Conservation (phyloP, 2,888 invertebrate species). For the Drosophila borborema region DNA sequence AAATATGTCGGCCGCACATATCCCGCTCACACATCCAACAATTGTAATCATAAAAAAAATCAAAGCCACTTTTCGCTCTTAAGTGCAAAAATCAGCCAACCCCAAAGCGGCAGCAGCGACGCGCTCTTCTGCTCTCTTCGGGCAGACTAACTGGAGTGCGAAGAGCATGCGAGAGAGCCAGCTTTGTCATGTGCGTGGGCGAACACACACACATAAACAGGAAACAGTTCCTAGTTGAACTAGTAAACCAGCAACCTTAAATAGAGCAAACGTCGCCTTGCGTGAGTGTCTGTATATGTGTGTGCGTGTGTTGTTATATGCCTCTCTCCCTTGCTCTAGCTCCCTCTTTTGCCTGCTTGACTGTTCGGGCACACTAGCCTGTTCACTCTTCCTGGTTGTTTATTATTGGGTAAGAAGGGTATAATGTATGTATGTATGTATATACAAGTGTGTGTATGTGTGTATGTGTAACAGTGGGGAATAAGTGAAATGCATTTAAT, state of each 20-base stretch:
- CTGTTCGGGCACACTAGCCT: constrained; percentile 9
- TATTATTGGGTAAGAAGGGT: constrained; percentile 33
- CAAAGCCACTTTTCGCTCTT: constrained; percentile 74
- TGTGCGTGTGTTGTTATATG: constrained; percentile 42
- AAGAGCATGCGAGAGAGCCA: constrained; percentile 12
- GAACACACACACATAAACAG: constrained; percentile 37
- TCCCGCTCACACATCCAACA: constrained; percentile 26
- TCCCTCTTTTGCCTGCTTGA: constrained; percentile 7
- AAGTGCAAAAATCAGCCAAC: constrained; percentile 70
- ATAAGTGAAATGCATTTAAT: constrained; percentile 8
- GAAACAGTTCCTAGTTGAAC: constrained; percentile 65
- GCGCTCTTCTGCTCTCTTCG: constrained; percentile 30
- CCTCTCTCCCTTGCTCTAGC: constrained; percentile 30
- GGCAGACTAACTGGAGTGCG: constrained; percentile 3
- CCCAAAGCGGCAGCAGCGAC: constrained; percentile 40
- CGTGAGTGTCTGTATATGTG: background rate
- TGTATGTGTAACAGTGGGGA: constrained; percentile 3
- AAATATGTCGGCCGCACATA: constrained; percentile 57
- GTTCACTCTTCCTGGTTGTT: constrained; percentile 34
- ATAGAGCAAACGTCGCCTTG: constrained; percentile 57
- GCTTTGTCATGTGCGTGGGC: constrained; percentile 50
- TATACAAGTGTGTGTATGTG: background rate
- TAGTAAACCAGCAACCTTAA: constrained; percentile 76
- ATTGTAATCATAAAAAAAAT: constrained; percentile 48
- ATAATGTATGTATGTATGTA: constrained; percentile 12